Base-by-base conservation (phyloP, 2,888 invertebrate genomes). In the Taphrorychus bicolor region DNA sequence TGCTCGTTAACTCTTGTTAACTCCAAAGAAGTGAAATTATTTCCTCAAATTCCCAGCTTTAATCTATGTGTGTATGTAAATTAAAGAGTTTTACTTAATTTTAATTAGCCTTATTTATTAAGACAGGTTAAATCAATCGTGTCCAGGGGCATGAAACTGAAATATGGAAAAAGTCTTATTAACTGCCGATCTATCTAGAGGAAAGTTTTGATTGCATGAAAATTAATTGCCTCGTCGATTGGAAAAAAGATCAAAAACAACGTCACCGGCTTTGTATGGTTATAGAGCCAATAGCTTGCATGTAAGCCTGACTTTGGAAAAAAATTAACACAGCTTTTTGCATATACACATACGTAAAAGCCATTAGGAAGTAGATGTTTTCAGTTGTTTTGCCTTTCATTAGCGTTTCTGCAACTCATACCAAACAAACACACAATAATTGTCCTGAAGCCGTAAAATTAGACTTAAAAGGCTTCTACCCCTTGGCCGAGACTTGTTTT, bases 91-190 rank as follows among this genome's bases (percentile, higher is more conserved):
- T 23, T 62, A 54, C 24, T 24, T 62, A 54, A 45, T 62, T 45
- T 51, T 57, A 63, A 63, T 64, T 59, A 41, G 17, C 42, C 19
- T 21, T 19, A 21, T 51, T 51, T 11, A 51, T 51, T 51, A 51
- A 57, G 64, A 64, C 64, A 64, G 21, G 57, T 63, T 63, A 49
- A 63, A 63, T 63, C 48, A 42, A 23, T 64, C 59, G 51, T 58
- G 23, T 59, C 59, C 59, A 52, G 58, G 41, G 53, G 53, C 41
- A 42, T 42, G 42, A 24, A 41, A 64, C n/a, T 64, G 59, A 64
- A 64, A 64, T 59, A 64, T 58, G 51, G 57, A 56, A 63, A 54
- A 54, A 45, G 24, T 63, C 24, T 57, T 56, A 63, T 63, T 63
- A 63, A 63, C 45, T n/a, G 54, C 56, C 18, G 45, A 5, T 32